These are phyloP conservation scores for Leucozona laternaria DNA, from an alignment of 2,888 invertebrate species.

Conservation along the genomic window DNA sequence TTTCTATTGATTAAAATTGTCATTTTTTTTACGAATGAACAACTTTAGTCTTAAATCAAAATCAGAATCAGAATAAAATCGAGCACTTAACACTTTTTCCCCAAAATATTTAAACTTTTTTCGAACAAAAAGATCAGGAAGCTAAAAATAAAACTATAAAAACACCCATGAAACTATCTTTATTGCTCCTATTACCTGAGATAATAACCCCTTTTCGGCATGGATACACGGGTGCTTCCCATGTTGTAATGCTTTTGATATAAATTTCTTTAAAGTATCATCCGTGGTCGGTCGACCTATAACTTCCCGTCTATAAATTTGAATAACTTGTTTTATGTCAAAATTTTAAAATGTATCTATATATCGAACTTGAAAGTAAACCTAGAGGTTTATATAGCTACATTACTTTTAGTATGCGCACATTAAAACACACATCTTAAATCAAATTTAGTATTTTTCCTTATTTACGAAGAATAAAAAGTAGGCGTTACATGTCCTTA, in stretches of 20 bases:
- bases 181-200: not conserved
- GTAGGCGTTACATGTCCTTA: constrained; percentile 66
- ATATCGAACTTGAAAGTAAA: not conserved
- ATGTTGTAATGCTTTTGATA: not conserved
- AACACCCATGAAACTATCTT: constrained; percentile 28
- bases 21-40: no score
- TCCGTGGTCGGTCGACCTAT: not conserved
- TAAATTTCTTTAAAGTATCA: not conserved
- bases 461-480: not conserved
- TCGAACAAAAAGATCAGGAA: constrained; percentile 43
- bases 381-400: no score
- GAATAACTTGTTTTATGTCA: constrained; percentile 17
- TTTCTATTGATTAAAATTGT: no score
- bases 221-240: not conserved
- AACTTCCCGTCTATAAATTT: constrained; percentile 1
- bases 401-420: constrained; percentile 1
- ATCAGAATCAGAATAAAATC: no score
- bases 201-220: constrained; percentile 10
- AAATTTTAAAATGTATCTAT: constrained; percentile 39
- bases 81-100: not conserved
- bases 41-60: no score
- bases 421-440: constrained; percentile 3
- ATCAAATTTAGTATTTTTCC: not conserved
- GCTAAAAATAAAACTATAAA: constrained; percentile 11
- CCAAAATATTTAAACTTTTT: not conserved